Evolutionary conservation across 2,888 invertebrate species (phyloP).

Genomic region (Diplolepis rosae): DNA sequence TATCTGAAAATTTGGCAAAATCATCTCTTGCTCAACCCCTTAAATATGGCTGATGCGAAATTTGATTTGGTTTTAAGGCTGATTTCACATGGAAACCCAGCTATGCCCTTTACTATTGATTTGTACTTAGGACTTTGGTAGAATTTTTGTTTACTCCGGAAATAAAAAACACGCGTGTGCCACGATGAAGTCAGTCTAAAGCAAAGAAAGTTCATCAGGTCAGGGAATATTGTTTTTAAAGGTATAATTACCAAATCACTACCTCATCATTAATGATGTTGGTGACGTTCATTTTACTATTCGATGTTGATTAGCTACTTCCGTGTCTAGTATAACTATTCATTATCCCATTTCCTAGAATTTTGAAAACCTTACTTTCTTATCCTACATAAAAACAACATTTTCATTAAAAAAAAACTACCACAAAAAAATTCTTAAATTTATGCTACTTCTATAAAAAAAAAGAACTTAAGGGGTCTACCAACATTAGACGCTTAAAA

Average conservation of each 20-base stretch:
- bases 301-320: conserved; percentile 45
- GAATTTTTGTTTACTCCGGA: background rate
- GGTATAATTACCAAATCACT: conserved; percentile 3
- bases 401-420: background rate
- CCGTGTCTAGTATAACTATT: too few species aligned
- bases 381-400: background rate
- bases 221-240: background rate
- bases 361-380: too few species aligned
- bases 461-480: too few species aligned
- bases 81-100: background rate
- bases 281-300: conserved; percentile 41
- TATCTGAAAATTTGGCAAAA: too few species aligned
- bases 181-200: background rate
- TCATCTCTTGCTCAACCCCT: too few species aligned
- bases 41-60: too few species aligned
- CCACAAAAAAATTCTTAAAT: background rate
- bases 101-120: too few species aligned
- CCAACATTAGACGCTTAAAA: too few species aligned
- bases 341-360: too few species aligned
- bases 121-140: too few species aligned
- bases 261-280: conserved; percentile 35
- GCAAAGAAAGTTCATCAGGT: background rate
- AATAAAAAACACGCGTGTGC: background rate
- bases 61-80: background rate
- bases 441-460: background rate